Evolutionary conservation across 1,140 invertebrate species (phyloP).

Genomic region (Bombus pascuorum): DNA sequence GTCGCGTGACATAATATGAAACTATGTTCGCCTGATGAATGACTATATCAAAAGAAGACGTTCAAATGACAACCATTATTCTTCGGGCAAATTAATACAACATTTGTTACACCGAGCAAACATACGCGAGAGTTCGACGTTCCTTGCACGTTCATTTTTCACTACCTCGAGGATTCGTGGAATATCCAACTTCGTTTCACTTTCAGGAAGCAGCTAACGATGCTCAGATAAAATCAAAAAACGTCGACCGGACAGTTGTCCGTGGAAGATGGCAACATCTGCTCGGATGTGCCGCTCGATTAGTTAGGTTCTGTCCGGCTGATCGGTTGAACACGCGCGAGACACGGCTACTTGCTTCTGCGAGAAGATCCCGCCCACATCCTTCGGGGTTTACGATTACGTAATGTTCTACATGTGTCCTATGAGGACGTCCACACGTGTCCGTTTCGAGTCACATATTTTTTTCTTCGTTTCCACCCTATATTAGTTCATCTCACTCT

Average conservation of each 20-base stretch:
- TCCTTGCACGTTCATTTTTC: neutral
- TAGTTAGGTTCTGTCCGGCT: slow-evolving; percentile 53
- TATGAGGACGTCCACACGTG: slow-evolving; percentile 58
- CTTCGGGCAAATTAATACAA: slow-evolving; percentile 39
- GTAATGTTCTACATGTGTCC: slow-evolving; percentile 70
- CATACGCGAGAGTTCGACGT: neutral
- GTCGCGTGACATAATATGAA: slow-evolving; percentile 71
- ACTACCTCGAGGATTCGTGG: neutral
- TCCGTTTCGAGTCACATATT: slow-evolving; percentile 42
- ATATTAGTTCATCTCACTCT: neutral
- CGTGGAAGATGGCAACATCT: slow-evolving; percentile 70
- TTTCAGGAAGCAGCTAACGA: slow-evolving; percentile 62
- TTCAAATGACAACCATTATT: slow-evolving; percentile 50
- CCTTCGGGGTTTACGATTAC: slow-evolving; percentile 75
- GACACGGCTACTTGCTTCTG: slow-evolving; percentile 37
- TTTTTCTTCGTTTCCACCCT: slow-evolving; percentile 19
- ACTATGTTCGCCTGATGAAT: slow-evolving; percentile 50
- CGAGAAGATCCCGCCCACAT: slow-evolving; percentile 72
- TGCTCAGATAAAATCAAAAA: slow-evolving; percentile 57
- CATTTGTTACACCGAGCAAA: neutral
- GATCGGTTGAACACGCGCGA: slow-evolving; percentile 34
- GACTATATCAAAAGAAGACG: slow-evolving; percentile 40
- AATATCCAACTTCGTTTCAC: neutral
- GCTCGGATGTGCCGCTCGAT: slow-evolving; percentile 68
- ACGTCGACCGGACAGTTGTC: slow-evolving; percentile 47